These are phyloP conservation scores for Pangasius macronema DNA, from an alignment of 2,797 vertebrate genomes.

Conservation along the genomic window DNA sequence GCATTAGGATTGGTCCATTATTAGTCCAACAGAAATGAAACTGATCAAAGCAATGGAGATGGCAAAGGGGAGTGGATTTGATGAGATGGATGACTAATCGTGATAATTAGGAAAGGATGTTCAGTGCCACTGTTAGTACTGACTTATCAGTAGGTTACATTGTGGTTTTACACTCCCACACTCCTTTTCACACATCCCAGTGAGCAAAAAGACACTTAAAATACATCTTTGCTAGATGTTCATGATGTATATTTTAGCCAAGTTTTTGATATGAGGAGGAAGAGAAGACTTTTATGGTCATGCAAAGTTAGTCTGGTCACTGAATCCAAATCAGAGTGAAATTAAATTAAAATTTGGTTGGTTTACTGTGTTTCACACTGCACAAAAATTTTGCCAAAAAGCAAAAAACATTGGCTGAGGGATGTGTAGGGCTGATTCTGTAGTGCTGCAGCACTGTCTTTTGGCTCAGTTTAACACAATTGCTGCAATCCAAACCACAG, in stretches of 20 bases:
- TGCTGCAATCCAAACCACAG: too few species aligned
- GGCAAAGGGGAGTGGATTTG: neutral
- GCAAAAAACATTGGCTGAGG: neutral
- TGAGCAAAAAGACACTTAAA: neutral
- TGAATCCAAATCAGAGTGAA: too few species aligned
- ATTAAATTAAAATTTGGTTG: too few species aligned
- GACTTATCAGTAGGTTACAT: neutral
- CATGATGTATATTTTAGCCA: neutral
- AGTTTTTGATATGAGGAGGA: neutral
- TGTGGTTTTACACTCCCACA: too few species aligned
- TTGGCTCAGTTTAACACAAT: too few species aligned
- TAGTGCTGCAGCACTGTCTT: too few species aligned
- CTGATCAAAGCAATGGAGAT: neutral
- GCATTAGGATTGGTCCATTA: neutral
- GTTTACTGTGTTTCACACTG: too few species aligned
- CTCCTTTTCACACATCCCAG: neutral
- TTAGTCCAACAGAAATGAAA: neutral
- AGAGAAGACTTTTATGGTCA: neutral
- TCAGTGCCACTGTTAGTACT: neutral
- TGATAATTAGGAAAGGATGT: slow-evolving; percentile 19
- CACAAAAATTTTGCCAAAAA: neutral
- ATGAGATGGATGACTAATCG: slow-evolving; percentile 2
- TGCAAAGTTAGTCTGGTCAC: too few species aligned
- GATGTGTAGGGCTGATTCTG: too few species aligned
- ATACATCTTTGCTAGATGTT: neutral